A percentile compares a stretch with the other conserved stretches of the same genome.
phyloP scores from a whole-genome alignment of 2,113 vertebrate genomes.

The Eclectus roratus region DNA sequence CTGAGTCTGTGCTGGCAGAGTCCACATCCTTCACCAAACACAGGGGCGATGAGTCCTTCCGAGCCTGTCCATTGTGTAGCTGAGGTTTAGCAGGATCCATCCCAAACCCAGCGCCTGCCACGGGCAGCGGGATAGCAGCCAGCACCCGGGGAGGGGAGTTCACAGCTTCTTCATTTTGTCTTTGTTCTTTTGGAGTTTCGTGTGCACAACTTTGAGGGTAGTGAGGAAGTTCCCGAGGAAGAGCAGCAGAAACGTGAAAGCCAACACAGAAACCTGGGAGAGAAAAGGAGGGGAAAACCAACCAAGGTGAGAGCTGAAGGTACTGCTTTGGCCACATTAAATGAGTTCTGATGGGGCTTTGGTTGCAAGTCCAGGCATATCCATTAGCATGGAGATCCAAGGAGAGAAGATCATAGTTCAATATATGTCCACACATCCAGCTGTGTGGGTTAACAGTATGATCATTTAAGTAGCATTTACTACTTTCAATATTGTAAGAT shows the following conservation, averaged over 20 bases:
- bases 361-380: background rate
- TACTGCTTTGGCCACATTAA: background rate
- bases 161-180: conserved; percentile 78
- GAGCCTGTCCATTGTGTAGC: accelerated
- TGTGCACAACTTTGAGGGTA: conserved; percentile 92
- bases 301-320: background rate
- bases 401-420: background rate
- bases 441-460: background rate
- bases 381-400: accelerated
- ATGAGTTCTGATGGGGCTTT: background rate
- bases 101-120: background rate
- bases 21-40: background rate
- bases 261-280: conserved; percentile 89
- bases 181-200: conserved; percentile 91
- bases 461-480: background rate
- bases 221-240: conserved; percentile 97
- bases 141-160: background rate
- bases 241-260: conserved; percentile 90
- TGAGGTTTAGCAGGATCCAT: background rate
- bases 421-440: background rate
- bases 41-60: accelerated
- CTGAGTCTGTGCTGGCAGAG: conserved; percentile 54
- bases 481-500: background rate
- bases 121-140: background rate
- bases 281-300: background rate